A percentile compares a stretch with the other conserved stretches of the same genome.
phyloP scores from a whole-genome alignment of 2,888 invertebrate species.

The Entomobrya multifasciata region DNA sequence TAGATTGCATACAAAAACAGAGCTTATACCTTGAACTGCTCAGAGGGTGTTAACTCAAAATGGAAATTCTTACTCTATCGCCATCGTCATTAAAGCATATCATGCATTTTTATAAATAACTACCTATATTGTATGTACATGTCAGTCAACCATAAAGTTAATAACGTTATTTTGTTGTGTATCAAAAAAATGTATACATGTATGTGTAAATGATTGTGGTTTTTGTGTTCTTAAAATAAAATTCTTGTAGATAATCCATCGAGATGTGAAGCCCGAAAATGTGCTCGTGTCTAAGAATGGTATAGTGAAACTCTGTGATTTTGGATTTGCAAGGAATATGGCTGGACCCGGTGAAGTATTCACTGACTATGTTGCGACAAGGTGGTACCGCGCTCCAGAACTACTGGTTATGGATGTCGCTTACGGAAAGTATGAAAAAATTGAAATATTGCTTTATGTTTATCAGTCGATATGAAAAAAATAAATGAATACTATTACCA shows the following conservation, averaged over 20 bases:
- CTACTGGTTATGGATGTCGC: constrained; percentile 86
- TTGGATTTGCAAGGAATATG: constrained; percentile 90
- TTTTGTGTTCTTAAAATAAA: constrained; percentile 20
- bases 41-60: constrained; percentile 55
- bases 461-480: too few species aligned
- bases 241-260: constrained; percentile 88
- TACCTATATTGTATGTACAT: background rate
- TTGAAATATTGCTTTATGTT: constrained; percentile 35
- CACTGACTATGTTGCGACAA: constrained; percentile 94
- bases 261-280: constrained; percentile 95
- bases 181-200: too few species aligned
- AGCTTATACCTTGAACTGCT: background rate
- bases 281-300: constrained; percentile 90
- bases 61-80: constrained; percentile 22
- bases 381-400: constrained; percentile 95
- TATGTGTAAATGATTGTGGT: constrained; percentile 14
- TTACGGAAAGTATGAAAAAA: constrained; percentile 78
- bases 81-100: background rate
- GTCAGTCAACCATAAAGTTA: too few species aligned
- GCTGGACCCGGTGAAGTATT: constrained; percentile 86
- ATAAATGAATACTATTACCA: too few species aligned
- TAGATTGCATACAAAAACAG: background rate
- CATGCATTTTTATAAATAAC: background rate
- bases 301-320: constrained; percentile 93
- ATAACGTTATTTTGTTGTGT: too few species aligned